A percentile compares a stretch with the other conserved stretches of the same genome.
Evolutionary conservation across 2,113 vertebrate species (phyloP).

Genomic region (Pseudorectes ferrugineus): DNA sequence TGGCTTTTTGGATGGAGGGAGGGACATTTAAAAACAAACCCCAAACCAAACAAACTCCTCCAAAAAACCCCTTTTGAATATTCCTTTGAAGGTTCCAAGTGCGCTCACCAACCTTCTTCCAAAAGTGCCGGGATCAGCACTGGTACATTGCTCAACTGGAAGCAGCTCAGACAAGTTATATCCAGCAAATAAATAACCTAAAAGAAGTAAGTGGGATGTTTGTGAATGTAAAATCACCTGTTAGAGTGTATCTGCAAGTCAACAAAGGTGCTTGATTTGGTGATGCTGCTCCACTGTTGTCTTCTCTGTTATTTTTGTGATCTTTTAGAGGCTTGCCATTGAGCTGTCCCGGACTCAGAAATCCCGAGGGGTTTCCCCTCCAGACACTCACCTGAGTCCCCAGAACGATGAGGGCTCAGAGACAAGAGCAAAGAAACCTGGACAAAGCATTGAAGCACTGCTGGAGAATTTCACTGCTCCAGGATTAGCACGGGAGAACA

Average conservation of each 20-base stretch:
- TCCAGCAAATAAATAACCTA: constrained; percentile 97
- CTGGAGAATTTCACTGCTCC: constrained; percentile 61
- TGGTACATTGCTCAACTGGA: constrained; percentile 98
- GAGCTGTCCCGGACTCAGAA: constrained; percentile 92
- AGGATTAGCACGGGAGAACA: constrained; percentile 66
- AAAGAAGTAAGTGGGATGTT: constrained; percentile 83
- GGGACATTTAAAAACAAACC: not conserved
- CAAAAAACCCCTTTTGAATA: not conserved
- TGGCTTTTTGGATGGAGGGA: not conserved
- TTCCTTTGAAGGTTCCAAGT: constrained; percentile 88
- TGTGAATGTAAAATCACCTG: not conserved
- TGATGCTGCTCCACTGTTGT: not conserved
- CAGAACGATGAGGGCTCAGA: constrained; percentile 79
- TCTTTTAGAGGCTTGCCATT: constrained; percentile 86
- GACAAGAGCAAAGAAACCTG: constrained; percentile 74
- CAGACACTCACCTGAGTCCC: constrained; percentile 82
- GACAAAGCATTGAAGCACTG: constrained; percentile 62
- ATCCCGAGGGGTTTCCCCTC: constrained; percentile 88
- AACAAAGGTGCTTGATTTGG: not conserved
- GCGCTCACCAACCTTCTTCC: constrained; percentile 96
- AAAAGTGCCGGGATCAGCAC: constrained; percentile 96
- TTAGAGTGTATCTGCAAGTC: not conserved
- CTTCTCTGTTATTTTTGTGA: not conserved
- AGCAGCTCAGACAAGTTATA: constrained; percentile 89
- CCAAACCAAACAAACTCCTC: too few species aligned